phyloP scores from a whole-genome alignment of 2,113 vertebrate genomes.

The Cebus imitator region DNA sequence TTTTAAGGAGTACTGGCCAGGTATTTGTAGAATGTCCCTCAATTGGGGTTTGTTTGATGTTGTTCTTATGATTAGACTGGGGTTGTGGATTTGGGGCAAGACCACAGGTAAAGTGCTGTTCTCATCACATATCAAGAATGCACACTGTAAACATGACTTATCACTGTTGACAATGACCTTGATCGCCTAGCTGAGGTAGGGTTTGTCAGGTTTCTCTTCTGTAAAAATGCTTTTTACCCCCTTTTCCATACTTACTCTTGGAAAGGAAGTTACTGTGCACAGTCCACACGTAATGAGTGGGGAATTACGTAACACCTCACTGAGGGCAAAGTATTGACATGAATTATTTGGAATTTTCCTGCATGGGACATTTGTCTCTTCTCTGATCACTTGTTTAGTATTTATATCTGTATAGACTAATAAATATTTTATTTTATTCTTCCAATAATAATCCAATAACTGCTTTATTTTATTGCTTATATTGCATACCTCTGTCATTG shows the following conservation, averaged over 20 bases:
- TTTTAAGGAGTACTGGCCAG: not conserved
- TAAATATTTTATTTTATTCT: not conserved
- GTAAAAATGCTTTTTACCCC: not conserved
- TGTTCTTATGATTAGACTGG: not conserved
- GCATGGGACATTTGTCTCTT: not conserved
- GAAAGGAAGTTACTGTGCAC: not conserved
- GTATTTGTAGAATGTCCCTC: not conserved
- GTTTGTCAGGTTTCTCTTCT: not conserved
- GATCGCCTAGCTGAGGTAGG: not conserved
- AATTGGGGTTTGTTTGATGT: not conserved
- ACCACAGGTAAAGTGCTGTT: not conserved
- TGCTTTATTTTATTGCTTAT: not conserved
- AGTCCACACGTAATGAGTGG: not conserved
- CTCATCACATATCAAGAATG: not conserved
- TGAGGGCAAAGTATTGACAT: not conserved
- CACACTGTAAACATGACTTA: not conserved
- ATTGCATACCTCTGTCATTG: not conserved
- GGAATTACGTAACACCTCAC: not conserved
- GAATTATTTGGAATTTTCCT: slow-evolving; percentile 18
- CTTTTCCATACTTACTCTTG: not conserved
- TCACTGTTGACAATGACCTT: not conserved
- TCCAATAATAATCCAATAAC: not conserved
- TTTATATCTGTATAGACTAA: too few relatives aligned
- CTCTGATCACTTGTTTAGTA: not conserved
- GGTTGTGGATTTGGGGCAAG: not conserved